A percentile compares a stretch with the other conserved stretches of the same genome.
Evolutionary conservation across 2,113 vertebrate genomes (phyloP).

Genomic region (Sebastes schlegelii): DNA sequence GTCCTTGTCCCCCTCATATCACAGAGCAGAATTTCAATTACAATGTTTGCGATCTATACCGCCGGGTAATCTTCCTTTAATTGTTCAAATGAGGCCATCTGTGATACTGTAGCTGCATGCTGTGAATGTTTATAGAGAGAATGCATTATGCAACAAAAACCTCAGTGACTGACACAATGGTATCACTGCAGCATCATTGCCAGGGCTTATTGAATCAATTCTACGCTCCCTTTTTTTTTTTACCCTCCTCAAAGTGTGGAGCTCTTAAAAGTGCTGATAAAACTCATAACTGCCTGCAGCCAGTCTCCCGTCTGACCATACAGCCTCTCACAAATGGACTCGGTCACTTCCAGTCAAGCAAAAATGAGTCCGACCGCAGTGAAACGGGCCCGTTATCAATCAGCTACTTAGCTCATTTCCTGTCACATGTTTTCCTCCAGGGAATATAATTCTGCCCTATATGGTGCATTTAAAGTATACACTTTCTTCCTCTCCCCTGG

Average conservation of each 20-base stretch:
- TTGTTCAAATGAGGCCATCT: conserved; percentile 61
- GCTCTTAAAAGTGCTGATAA: conserved; percentile 45
- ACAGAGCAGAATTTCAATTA: conserved; percentile 30
- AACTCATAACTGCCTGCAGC: conserved; percentile 24
- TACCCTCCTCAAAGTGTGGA: conserved; percentile 24
- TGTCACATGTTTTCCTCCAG: conserved; percentile 28
- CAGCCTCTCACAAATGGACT: conserved; percentile 48
- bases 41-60: conserved; percentile 38
- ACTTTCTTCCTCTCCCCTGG: background rate
- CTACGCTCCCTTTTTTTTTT: background rate
- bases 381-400: conserved; percentile 30
- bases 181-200: conserved; percentile 21
- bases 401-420: conserved; percentile 54
- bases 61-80: conserved; percentile 39
- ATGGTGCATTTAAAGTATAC: conserved; percentile 10
- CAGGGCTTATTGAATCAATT: conserved; percentile 45
- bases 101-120: conserved; percentile 35
- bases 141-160: conserved; percentile 41
- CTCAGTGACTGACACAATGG: conserved; percentile 44
- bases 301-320: conserved; percentile 41
- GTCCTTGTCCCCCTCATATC: conserved; percentile 26
- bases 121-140: conserved; percentile 21
- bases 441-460: conserved; percentile 17
- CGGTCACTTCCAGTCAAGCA: conserved; percentile 26
- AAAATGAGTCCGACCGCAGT: conserved; percentile 24